Evolutionary conservation across 2,888 invertebrate species (phyloP).

Genomic region (Idaea aversata): DNA sequence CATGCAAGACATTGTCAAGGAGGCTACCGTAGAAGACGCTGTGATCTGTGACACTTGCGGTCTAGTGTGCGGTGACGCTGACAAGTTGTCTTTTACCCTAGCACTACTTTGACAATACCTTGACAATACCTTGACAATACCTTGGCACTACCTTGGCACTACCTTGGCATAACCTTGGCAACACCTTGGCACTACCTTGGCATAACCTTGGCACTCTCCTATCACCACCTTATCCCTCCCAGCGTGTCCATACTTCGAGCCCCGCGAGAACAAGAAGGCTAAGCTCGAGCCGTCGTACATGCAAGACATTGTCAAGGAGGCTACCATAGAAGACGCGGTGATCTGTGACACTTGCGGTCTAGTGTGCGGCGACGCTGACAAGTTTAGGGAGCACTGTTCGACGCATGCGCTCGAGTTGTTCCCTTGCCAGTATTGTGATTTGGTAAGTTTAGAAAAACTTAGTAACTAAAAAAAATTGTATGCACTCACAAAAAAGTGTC

Average conservation of each 20-base stretch:
- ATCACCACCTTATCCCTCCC: not conserved
- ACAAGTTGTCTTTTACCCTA: constrained; percentile 36
- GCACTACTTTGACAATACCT: no score
- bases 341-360: constrained; percentile 69
- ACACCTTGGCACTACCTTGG: no score
- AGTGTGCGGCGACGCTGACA: constrained; percentile 45
- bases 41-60: constrained; percentile 69
- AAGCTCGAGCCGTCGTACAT: constrained; percentile 35
- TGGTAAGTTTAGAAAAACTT: constrained; percentile 37
- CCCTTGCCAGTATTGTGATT: constrained; percentile 62
- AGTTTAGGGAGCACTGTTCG: constrained; percentile 54
- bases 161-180: no score
- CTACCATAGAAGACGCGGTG: constrained; percentile 35
- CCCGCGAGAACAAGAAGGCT: constrained; percentile 58
- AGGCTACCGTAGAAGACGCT: constrained; percentile 27
- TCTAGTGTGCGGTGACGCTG: constrained; percentile 46
- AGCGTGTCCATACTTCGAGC: constrained; percentile 74
- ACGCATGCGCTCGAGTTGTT: constrained; percentile 52
- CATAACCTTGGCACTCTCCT: no score
- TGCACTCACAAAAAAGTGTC: no score
- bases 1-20: no score
- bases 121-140: no score
- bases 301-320: constrained; percentile 29
- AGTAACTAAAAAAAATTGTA: not conserved
- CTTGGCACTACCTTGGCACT: no score